Conservation (phyloP, 1,140 invertebrate species). For the Muscidifurax raptorellus region DNA sequence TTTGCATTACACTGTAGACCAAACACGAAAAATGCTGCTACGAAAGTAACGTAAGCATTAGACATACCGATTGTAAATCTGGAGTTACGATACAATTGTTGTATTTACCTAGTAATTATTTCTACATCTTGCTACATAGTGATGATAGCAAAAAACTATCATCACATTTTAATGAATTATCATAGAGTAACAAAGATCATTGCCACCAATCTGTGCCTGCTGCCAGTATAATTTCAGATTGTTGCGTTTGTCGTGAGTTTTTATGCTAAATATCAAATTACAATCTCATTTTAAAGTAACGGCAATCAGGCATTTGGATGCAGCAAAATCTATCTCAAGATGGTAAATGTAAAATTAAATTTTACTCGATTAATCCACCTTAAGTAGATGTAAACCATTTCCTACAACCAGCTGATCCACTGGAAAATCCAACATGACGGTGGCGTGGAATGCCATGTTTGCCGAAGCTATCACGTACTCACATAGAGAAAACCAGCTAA, state of each 20-base stretch:
- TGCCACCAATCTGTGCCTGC: constrained; percentile 19
- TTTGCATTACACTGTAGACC: constrained; percentile 34
- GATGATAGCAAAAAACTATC: constrained; percentile 42
- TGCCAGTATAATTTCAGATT: not conserved
- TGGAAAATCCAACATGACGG: constrained; percentile 90
- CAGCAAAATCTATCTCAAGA: constrained; percentile 31
- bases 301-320: constrained; percentile 58
- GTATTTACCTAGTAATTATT: constrained; percentile 61
- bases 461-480: constrained; percentile 93
- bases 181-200: constrained; percentile 41
- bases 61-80: constrained; percentile 30
- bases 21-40: constrained; percentile 37
- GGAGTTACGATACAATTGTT: constrained; percentile 55
- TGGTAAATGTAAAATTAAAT: constrained; percentile 51
- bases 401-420: constrained; percentile 86
- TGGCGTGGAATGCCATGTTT: constrained; percentile 94
- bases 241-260: not conserved
- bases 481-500: constrained; percentile 94
- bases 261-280: constrained; percentile 18
- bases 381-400: constrained; percentile 72
- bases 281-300: constrained; percentile 55
- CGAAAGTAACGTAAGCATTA: constrained; percentile 39
- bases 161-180: constrained; percentile 38
- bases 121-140: constrained; percentile 60
- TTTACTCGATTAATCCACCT: constrained; percentile 68